phyloP scores from a whole-genome alignment of 92 coral and sea anemone species.

The Bergia sp. region DNA sequence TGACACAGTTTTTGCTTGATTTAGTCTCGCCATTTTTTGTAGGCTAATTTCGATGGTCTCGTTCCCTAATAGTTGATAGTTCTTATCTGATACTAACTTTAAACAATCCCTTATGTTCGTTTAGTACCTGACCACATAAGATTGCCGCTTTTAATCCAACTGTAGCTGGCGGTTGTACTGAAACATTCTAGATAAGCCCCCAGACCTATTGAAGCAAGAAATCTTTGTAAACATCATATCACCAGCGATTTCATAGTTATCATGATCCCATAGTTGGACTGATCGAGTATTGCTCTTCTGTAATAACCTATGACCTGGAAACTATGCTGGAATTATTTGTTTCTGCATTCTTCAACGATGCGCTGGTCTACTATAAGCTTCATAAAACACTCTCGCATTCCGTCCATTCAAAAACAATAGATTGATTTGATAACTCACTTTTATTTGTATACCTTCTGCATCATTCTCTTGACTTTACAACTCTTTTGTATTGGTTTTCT shows the following conservation, averaged over 20 bases:
- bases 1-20: not conserved
- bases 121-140: conserved; percentile 15
- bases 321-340: not conserved
- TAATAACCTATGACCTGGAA: conserved; percentile 32
- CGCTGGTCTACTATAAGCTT: not conserved
- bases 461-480: not conserved
- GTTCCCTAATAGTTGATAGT: conserved; percentile 31
- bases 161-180: conserved; percentile 11
- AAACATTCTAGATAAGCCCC: not conserved
- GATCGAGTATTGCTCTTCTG: not conserved
- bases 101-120: conserved; percentile 37
- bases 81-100: conserved; percentile 35
- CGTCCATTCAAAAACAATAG: not conserved
- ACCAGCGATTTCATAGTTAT: not conserved
- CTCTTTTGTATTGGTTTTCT: not conserved
- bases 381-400: conserved; percentile 4
- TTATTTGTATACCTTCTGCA: not conserved
- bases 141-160: conserved; percentile 12
- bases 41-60: conserved; percentile 28
- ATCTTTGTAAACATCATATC: not conserved
- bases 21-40: conserved; percentile 20
- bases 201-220: not conserved
- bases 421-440: not conserved
- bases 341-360: not conserved
- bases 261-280: not conserved